phyloP scores from a whole-genome alignment of 2,797 vertebrate species.

The Dermochelys coriacea region DNA sequence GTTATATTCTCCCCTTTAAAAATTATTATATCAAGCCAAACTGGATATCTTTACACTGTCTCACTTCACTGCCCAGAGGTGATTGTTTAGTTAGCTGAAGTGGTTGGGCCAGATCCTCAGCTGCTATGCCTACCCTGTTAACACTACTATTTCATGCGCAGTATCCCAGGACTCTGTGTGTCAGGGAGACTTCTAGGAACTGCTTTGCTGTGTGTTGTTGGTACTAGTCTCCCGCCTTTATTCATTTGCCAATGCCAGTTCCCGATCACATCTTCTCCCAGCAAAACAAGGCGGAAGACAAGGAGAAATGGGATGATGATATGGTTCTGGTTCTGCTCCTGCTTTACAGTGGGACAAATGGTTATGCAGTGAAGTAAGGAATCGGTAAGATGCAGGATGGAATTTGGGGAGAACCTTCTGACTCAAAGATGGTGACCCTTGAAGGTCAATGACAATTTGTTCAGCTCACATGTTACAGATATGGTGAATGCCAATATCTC shows the following conservation, averaged over 20 bases:
- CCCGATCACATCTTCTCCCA: background rate
- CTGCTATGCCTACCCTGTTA: background rate
- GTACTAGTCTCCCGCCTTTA: background rate
- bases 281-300: background rate
- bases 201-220: background rate
- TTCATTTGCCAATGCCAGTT: background rate
- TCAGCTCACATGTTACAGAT: background rate
- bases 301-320: background rate
- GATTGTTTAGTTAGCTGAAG: accelerated
- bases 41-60: background rate
- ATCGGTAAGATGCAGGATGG: background rate
- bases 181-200: background rate
- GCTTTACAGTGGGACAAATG: background rate
- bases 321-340: background rate
- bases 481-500: background rate
- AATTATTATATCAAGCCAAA: background rate
- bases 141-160: background rate
- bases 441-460: background rate
- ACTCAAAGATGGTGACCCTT: background rate
- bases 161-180: background rate
- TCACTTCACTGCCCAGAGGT: background rate
- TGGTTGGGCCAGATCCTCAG: background rate
- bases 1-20: background rate
- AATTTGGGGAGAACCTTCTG: background rate
- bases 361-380: background rate